A percentile compares a stretch with the other conserved stretches of the same genome.
phyloP scores from a whole-genome alignment of 1,140 invertebrate genomes.

The Drosophila pseudoananassae region DNA sequence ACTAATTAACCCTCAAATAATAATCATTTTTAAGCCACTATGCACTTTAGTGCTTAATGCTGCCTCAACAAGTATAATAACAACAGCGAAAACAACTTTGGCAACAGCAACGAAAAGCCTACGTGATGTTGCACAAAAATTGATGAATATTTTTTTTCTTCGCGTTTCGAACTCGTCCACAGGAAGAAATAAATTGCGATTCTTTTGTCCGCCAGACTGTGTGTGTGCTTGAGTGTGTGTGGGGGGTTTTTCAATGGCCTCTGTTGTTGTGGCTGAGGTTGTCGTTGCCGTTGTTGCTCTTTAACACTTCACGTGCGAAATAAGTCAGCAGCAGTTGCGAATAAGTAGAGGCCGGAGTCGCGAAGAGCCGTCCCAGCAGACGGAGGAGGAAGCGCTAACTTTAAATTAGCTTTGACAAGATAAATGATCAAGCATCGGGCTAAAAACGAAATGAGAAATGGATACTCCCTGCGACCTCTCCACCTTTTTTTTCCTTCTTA shows the following conservation, averaged over 20 bases:
- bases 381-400: constrained; percentile 45
- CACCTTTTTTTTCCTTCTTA: neutral
- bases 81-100: constrained; percentile 30
- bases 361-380: neutral
- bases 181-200: constrained; percentile 66
- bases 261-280: constrained; percentile 45
- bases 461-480: constrained; percentile 37
- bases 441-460: constrained; percentile 56
- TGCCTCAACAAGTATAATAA: constrained; percentile 19
- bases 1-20: constrained; percentile 8
- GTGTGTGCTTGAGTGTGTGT: neutral
- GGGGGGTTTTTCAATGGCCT: constrained; percentile 29
- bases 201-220: constrained; percentile 17
- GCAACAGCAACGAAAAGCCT: constrained; percentile 16
- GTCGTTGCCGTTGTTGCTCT: constrained; percentile 44
- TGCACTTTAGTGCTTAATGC: constrained; percentile 3
- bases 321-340: constrained; percentile 40
- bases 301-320: constrained; percentile 76
- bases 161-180: constrained; percentile 32
- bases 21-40: neutral
- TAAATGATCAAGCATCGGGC: constrained; percentile 62
- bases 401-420: constrained; percentile 79
- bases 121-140: constrained; percentile 57
- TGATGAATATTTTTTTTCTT: constrained; percentile 44
- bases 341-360: constrained; percentile 17